phyloP scores from a whole-genome alignment of 1,140 invertebrate genomes.

The Physella acuta region DNA sequence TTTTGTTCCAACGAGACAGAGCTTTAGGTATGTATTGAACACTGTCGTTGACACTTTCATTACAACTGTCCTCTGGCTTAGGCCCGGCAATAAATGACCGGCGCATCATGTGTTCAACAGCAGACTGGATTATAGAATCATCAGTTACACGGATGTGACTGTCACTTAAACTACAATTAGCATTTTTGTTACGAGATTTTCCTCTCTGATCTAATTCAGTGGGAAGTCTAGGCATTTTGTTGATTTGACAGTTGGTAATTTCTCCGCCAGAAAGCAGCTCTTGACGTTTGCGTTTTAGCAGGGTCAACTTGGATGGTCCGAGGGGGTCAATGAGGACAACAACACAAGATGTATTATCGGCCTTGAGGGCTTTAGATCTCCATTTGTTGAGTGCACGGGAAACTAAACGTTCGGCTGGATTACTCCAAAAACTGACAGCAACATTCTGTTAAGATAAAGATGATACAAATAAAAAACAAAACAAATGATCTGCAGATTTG shows the following conservation, averaged over 20 bases:
- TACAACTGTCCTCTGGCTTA: no score
- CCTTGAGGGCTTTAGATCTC: conserved; percentile 76
- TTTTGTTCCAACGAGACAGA: not conserved
- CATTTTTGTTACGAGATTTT: conserved; percentile 16
- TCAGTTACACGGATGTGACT: conserved; percentile 21
- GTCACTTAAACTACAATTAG: conserved; percentile 26
- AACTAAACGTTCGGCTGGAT: conserved; percentile 88
- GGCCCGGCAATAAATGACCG: not conserved
- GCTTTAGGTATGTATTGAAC: conserved; percentile 11
- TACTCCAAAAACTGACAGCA: conserved; percentile 61
- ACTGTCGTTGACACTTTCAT: conserved; percentile 17
- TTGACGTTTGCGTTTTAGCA: conserved; percentile 46
- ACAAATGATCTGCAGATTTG: no score
- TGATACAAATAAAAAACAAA: no score
- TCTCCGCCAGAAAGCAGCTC: conserved; percentile 28
- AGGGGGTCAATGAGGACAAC: conserved; percentile 90
- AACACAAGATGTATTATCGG: conserved; percentile 93
- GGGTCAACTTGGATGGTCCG: conserved; percentile 61
- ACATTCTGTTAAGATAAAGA: conserved; percentile 45
- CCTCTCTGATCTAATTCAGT: not conserved
- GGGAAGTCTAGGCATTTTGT: not conserved
- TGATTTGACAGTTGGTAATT: not conserved
- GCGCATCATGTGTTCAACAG: not conserved
- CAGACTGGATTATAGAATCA: conserved; percentile 16
- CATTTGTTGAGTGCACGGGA: conserved; percentile 77